Evolutionary conservation across 2,888 invertebrate genomes (phyloP), one percentile per base, ranked within the genome.

Genomic region (Malthinus flaveolus): DNA sequence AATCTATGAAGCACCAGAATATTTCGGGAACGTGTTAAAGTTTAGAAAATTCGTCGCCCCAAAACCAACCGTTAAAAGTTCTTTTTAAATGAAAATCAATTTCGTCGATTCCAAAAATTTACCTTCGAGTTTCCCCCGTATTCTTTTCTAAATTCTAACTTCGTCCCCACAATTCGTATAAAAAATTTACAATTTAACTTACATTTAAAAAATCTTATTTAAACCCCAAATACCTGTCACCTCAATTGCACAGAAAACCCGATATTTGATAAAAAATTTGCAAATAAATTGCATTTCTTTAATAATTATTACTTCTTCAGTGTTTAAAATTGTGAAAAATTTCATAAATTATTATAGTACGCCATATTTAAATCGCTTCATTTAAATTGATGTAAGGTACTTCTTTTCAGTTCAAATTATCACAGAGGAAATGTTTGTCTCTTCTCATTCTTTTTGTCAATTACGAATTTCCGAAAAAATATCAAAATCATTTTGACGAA

Each of bases 231-330:
- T 80, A 80, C 84, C 87, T 84, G 84, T 86, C 87, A 87, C 86
- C 86, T 84, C 87, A 89, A 23, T 89, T 89, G 89, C 89, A 89
- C 89, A 88, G 87, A 84, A 85, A 88, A 88, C 89, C 89, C 89
- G 88, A 89, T 86, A 23, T 23, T 84, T 82, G 84, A 59, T 55
- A 55, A 55, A 49, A 50, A 50, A 32, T 59, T 59, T 50, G 46
- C 51, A 47, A 37, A 53, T 54, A 52, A 49, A 37, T 33, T 49
- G 58, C 53, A 58, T 45, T 33, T 42, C 31, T 9, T 33, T 32
- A 35, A 36, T 23, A 39, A 23, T 8, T 39, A 35, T 23, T 11
- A 7, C n/a, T 37, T 39, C n/a, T 32, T 11, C 10, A 23, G 10
- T n/a, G 10, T 39, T 31, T 36, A 37, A 36, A 23, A 23, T 23